Evolutionary conservation across 2,888 invertebrate genomes (phyloP).

Genomic region (Mesorhabditis sp.): DNA sequence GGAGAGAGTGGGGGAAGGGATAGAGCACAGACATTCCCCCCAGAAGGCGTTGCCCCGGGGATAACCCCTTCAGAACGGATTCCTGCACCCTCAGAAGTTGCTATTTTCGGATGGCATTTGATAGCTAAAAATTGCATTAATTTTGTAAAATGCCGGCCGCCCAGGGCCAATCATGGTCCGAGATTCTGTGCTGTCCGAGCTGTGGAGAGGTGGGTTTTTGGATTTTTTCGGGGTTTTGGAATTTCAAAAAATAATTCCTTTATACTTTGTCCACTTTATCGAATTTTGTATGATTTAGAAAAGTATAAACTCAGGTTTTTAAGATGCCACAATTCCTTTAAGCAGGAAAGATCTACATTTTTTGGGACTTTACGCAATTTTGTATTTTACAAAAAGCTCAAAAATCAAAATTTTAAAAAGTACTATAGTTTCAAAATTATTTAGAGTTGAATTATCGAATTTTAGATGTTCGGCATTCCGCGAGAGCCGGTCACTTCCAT

Average conservation of each 20-base stretch:
- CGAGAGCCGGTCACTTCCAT: constrained; percentile 31
- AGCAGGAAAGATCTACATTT: not conserved
- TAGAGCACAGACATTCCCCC: too few relatives aligned
- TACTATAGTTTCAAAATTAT: too few relatives aligned
- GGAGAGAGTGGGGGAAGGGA: too few relatives aligned
- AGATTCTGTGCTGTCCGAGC: not conserved
- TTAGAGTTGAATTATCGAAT: too few relatives aligned
- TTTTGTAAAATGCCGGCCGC: constrained; percentile 22
- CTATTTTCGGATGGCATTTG: constrained; percentile 10
- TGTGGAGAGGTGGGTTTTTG: not conserved
- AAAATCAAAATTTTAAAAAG: too few relatives aligned
- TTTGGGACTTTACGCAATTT: not conserved
- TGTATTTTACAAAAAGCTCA: too few relatives aligned
- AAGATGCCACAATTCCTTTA: too few relatives aligned
- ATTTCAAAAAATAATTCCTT: not conserved
- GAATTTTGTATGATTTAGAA: not conserved
- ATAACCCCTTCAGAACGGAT: too few relatives aligned
- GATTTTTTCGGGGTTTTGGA: not conserved
- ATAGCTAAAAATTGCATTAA: not conserved
- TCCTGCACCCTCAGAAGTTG: constrained; percentile 6
- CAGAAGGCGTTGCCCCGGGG: too few relatives aligned
- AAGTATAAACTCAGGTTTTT: too few relatives aligned
- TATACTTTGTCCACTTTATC: not conserved
- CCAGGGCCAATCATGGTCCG: not conserved
- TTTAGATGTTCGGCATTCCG: too few relatives aligned